Base-by-base conservation (phyloP, 2,113 vertebrate species). In the Microtus richardsoni region DNA sequence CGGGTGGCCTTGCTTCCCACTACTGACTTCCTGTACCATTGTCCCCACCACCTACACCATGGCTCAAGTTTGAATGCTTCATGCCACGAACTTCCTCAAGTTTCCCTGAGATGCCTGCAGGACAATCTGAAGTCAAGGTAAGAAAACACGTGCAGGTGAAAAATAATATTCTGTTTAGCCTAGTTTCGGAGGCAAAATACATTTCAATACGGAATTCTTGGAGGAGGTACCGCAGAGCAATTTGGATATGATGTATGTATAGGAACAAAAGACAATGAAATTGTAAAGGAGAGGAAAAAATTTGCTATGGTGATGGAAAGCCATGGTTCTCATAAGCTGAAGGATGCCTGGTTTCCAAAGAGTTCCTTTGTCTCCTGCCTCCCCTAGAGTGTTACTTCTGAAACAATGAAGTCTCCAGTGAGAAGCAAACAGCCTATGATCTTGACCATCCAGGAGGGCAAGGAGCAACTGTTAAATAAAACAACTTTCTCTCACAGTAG, bases 381-480 rank as follows among this genome's bases (percentile, higher is more conserved):
- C 39, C 13, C 64, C 30, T 84, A 96, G n/a, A 7, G 26, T 90
- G 82, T 95, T 82, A 30, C 64, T 96, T 89, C 6, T 95, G 77
- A 17, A 62, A 87, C 60, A 95, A 94, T 33, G 77, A 86, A 97
- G 54, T 92, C 44, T 66, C 71, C 93, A 93, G 94, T 90, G 11
- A 80, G n/a, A 39, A 85, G 36, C 62, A 94, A 85, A 11, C 54
- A 71, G 62, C 94, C 44, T 74, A 14, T 91, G 73, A 87, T 39
- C 75, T 47, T 74, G 88, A 97, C 71, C 93, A 70, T 92, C 82
- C 58, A 83, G 88, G 94, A 97, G 91, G 60, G 47, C 91, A 82
- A 97, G 90, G 7, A 83, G 58, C 91, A 96, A 95, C 96, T 97
- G 93, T 97, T 97, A 97, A 96, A 87, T 96, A 95, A 97, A 97